Base-by-base conservation (phyloP, 2,888 invertebrate genomes). In the Sturmia bella region DNA sequence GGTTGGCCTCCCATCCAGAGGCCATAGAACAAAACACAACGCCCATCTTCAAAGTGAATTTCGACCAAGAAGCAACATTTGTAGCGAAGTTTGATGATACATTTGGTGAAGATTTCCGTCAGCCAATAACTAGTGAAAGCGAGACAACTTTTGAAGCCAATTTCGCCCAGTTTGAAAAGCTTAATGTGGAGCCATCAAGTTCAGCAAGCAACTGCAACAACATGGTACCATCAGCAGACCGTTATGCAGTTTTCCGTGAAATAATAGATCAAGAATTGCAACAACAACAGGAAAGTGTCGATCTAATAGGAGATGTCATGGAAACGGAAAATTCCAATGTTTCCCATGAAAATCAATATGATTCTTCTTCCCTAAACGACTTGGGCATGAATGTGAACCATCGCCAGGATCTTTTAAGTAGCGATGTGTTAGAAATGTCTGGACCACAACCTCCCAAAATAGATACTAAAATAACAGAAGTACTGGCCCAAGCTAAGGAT, bases 191-290 rank as follows among this genome's bases (percentile, higher is more conserved):
- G 15, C 83, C 84, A 5, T 70, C 84, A 0, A 78, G 88, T n/a
- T 84, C 87, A 0, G 84, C 89, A 17, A 80, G 84, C 74, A 70
- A 80, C 45, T 80, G 84, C 74, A 70, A 80, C 45, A 63, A 70
- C 5, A 84, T 87, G 4, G 93, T 93, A 78, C 91, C 93, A 0
- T 90, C 93, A 0, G 95, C 95, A 87, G 97, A 97, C 88, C 93
- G 96, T 85, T 97, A 97, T 89, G 97, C 97, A 0, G 97, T 95
- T 0, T 97, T 97, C 87, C 92, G 97, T 82, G 97, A 97, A 91
- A 93, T 96, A 85, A 95, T 96, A 85, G 94, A 96, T 86, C 95
- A 95, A 88, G 94, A 94, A 85, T 89, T 94, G 32, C 94, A 94
- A 88, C 92, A 91, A 21, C 93, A 94, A 88, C 88, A 87, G 85